These are phyloP conservation scores for Archips xylosteana DNA, from an alignment of 2,888 invertebrate species.

Conservation along the genomic window DNA sequence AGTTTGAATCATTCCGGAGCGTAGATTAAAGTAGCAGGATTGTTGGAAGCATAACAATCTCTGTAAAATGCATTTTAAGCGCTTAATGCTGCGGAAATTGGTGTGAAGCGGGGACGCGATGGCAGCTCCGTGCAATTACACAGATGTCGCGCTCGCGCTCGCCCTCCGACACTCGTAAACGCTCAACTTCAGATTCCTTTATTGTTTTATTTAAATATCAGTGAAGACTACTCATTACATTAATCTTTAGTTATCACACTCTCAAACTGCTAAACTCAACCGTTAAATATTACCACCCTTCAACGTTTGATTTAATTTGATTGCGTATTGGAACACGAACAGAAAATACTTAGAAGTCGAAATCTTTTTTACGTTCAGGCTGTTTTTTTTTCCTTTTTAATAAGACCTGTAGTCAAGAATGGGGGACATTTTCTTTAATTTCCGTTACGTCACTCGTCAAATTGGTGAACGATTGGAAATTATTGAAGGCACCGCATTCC, in stretches of 20 bases:
- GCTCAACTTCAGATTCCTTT: slow-evolving; percentile 57
- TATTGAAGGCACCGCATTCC: slow-evolving; percentile 65
- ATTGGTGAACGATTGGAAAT: slow-evolving; percentile 80
- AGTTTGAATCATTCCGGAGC: slow-evolving; percentile 54
- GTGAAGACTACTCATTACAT: slow-evolving; percentile 20
- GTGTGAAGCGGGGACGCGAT: slow-evolving; percentile 68
- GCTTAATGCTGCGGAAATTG: slow-evolving; percentile 78
- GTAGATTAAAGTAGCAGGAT: slow-evolving; percentile 64
- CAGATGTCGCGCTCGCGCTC: slow-evolving; percentile 65
- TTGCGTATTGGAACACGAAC: neutral
- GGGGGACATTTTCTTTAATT: slow-evolving; percentile 78
- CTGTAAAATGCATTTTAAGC: slow-evolving; percentile 77
- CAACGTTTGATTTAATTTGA: neutral
- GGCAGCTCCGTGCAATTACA: slow-evolving; percentile 74
- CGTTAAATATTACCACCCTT: neutral
- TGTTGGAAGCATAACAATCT: slow-evolving; percentile 72
- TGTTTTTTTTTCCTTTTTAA: slow-evolving; percentile 44
- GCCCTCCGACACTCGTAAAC: slow-evolving; percentile 48
- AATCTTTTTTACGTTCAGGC: slow-evolving; percentile 11
- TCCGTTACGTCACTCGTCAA: slow-evolving; percentile 84
- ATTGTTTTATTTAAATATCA: slow-evolving; percentile 43
- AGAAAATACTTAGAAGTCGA: neutral
- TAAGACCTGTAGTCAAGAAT: slow-evolving; percentile 62
- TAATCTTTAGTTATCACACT: slow-evolving; percentile 10
- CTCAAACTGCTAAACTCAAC: neutral